Conservation (phyloP, 2,113 vertebrate genomes). For the Centrocercus urophasianus region DNA sequence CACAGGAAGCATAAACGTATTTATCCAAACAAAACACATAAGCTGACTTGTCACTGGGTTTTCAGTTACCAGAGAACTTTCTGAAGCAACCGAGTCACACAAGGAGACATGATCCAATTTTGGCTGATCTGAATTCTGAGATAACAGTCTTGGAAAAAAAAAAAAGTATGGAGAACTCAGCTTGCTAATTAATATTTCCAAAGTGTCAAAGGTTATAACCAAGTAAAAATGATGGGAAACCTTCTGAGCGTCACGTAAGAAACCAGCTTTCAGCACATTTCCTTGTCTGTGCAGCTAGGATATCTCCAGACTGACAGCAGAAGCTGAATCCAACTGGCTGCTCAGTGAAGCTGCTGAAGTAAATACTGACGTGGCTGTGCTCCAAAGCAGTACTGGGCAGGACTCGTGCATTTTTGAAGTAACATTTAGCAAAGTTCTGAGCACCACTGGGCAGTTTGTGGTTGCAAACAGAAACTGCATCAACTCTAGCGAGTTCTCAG, state of each 20-base stretch:
- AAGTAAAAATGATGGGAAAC: not conserved
- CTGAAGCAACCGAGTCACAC: not conserved
- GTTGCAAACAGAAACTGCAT: not conserved
- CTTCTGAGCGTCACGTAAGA: not conserved
- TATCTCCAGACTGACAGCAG: not conserved
- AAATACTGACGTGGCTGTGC: not conserved
- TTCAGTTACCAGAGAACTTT: too few species aligned
- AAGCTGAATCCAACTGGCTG: not conserved
- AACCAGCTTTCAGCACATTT: not conserved
- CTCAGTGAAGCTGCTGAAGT: not conserved
- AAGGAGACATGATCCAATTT: too few species aligned
- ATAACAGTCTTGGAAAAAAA: too few species aligned
- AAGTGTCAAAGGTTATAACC: conserved; percentile 21
- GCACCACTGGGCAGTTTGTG: not conserved
- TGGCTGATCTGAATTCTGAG: too few species aligned
- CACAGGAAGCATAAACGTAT: not conserved
- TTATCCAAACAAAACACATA: not conserved
- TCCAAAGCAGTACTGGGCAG: not conserved
- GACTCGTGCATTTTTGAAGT: not conserved
- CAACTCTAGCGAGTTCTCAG: not conserved
- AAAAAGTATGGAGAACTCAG: not conserved
- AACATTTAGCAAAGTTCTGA: not conserved
- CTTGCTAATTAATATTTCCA: conserved; percentile 38
- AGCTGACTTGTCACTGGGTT: not conserved
- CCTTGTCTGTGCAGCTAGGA: not conserved